Percentiles rank a stretch among this genome's conserved stretches.
phyloP scores from a whole-genome alignment of 1,140 invertebrate genomes.

The Aphaenogaster ashmeadi region DNA sequence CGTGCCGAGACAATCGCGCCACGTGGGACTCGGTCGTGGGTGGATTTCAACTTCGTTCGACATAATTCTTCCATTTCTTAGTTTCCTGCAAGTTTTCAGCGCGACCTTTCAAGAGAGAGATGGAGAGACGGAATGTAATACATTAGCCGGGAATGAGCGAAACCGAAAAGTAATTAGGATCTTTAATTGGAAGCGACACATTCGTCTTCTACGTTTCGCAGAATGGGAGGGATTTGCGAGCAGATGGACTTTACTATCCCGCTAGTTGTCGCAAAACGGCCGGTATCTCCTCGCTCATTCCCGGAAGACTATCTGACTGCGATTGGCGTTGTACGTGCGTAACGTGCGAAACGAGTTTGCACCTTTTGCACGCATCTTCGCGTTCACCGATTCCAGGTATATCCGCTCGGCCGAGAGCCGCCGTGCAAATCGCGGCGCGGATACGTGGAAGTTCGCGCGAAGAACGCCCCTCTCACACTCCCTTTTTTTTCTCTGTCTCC shows the following conservation, averaged over 20 bases:
- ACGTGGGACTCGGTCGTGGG: background rate
- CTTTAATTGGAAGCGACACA: background rate
- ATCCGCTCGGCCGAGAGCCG: conserved; percentile 38
- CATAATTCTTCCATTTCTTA: background rate
- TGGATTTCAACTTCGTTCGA: background rate
- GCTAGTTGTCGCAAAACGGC: conserved; percentile 12
- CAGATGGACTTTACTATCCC: background rate
- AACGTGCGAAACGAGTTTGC: conserved; percentile 61
- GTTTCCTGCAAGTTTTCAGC: conserved; percentile 10
- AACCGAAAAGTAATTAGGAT: background rate
- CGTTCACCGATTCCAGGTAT: conserved; percentile 68
- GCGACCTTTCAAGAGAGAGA: background rate
- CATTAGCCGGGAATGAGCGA: background rate
- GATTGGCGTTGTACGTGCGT: conserved; percentile 70
- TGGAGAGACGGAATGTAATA: background rate
- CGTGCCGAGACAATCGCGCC: conserved; percentile 1
- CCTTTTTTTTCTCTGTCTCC: background rate
- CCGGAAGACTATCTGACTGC: conserved; percentile 69
- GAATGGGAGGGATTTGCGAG: background rate
- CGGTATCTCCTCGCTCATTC: conserved; percentile 64
- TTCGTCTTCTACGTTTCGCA: background rate
- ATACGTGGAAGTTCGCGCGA: conserved; percentile 51
- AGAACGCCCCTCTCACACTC: background rate
- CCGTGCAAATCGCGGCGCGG: conserved; percentile 30
- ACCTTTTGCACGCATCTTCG: conserved; percentile 42